Base-by-base conservation (phyloP, 2,888 invertebrate genomes). In the Branchellion lobata region DNA sequence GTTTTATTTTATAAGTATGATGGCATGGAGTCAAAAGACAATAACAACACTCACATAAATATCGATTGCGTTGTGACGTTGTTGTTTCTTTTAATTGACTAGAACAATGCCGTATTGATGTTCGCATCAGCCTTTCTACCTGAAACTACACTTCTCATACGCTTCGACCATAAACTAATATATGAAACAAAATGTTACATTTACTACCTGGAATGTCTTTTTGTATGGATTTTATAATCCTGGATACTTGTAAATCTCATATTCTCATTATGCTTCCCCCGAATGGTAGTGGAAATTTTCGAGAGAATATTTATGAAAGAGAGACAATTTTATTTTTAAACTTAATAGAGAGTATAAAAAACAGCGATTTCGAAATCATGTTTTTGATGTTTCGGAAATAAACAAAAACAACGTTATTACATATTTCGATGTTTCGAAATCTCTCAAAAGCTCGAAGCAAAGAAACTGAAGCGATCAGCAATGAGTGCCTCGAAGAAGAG, bases 1-100 rank as follows among this genome's bases (percentile, higher is more conserved):
- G n/a, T 57, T 57, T 24, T 40, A n/a, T 57, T 57, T 24, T 24
- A 57, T 57, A 57, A 57, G 24, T 57, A 57, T 57, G 61, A 57
- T 57, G 61, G 14, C 61, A 57, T n/a, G 21, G 21, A 57, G 40
- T 8, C 40, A 40, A n/a, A n/a, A 57, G 21, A 24, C 61, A 57
- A 24, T 57, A 24, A n/a, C 3, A 57, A 24, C 21, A 57, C 5
- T 57, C 14, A 5, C 14, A n/a, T 3, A 18, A n/a, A 3, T 8
- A 57, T 57, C n/a, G 61, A 57, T 57, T n/a, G 3, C 21, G 3
- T 57, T n/a, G 3, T 57, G 21, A 57, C 21, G 24, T 18, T 24
- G 21, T n/a, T 57, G 21, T n/a, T 24, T 8, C 61, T 8, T 57
- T 8, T 57, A 57, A 3, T 18, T 14, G 3, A n/a, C 61, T 57